Evolutionary conservation across 2,888 invertebrate genomes (phyloP).

Genomic region (Pachycephus smyrnensis): DNA sequence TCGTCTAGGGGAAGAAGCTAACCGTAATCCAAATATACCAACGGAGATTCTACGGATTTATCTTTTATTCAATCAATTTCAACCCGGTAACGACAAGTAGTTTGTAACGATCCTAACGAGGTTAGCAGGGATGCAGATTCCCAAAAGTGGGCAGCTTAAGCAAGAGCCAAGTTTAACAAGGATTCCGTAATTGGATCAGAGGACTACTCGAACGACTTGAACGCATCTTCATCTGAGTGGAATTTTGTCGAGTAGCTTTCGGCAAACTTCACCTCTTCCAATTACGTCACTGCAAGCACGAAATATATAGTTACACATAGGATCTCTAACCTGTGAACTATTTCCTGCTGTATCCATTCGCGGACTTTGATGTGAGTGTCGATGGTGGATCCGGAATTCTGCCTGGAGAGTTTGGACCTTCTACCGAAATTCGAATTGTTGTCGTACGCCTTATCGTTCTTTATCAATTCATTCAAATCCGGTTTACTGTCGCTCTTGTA

Average conservation of each 20-base stretch:
- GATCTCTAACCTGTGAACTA: conserved; percentile 71
- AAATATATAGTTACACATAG: conserved; percentile 24
- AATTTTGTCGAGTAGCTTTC: background rate
- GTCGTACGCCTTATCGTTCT: conserved; percentile 65
- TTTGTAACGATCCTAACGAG: background rate
- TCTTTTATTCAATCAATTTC: background rate
- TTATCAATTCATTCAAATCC: conserved; percentile 62
- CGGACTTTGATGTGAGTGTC: conserved; percentile 88
- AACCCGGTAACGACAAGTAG: background rate
- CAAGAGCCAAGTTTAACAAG: background rate
- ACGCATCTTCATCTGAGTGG: background rate
- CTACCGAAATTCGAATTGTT: conserved; percentile 70
- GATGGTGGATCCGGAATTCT: conserved; percentile 83
- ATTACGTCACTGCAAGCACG: conserved; percentile 15
- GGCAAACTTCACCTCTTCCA: background rate
- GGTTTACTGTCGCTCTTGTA: conserved; percentile 68
- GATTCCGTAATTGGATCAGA: background rate
- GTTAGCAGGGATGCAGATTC: background rate
- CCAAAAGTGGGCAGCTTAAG: background rate
- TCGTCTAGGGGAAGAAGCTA: background rate
- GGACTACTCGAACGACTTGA: background rate
- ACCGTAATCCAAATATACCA: background rate
- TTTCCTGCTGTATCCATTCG: conserved; percentile 88
- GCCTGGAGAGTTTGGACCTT: conserved; percentile 76
- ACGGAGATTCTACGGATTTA: background rate